phyloP scores from a whole-genome alignment of 2,888 invertebrate species.

The Argynnis bischoffii region DNA sequence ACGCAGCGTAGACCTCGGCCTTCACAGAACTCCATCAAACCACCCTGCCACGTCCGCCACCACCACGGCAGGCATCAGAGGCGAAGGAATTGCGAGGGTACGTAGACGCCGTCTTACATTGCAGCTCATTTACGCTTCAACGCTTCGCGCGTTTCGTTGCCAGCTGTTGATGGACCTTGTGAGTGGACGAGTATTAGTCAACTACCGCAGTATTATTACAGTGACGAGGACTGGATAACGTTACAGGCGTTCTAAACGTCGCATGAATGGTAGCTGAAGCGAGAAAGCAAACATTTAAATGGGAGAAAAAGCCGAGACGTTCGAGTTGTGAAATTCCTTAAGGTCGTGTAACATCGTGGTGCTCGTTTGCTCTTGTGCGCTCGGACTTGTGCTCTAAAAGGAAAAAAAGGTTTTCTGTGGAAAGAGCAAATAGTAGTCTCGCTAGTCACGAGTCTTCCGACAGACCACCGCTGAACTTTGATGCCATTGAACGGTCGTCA shows the following conservation, averaged over 20 bases:
- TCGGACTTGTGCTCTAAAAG: conserved; percentile 77
- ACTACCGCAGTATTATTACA: conserved; percentile 82
- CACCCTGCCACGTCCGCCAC: conserved; percentile 72
- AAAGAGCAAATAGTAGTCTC: conserved; percentile 75
- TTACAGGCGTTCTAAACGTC: conserved; percentile 74
- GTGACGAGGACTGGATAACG: conserved; percentile 80
- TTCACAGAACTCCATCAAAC: conserved; percentile 68
- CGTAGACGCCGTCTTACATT: conserved; percentile 63
- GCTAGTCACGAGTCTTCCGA: conserved; percentile 74
- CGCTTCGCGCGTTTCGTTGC: conserved; percentile 80
- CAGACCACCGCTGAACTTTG: conserved; percentile 73
- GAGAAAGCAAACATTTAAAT: conserved; percentile 77
- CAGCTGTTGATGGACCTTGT: conserved; percentile 78
- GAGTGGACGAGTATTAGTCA: conserved; percentile 82
- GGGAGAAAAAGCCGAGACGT: conserved; percentile 67
- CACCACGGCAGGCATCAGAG: conserved; percentile 73
- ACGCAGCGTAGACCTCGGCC: conserved; percentile 73
- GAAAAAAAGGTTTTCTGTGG: conserved; percentile 77
- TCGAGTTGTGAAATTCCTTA: conserved; percentile 81
- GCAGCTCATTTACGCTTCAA: conserved; percentile 77
- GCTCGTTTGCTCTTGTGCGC: conserved; percentile 76
- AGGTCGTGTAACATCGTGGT: conserved; percentile 77
- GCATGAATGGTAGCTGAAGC: conserved; percentile 79
- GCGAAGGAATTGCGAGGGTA: conserved; percentile 77
- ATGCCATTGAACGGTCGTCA: conserved; percentile 45